Evolutionary conservation across 2,888 invertebrate species (phyloP), one percentile per base, ranked within the genome.

Genomic region (Rotaria macrura): DNA sequence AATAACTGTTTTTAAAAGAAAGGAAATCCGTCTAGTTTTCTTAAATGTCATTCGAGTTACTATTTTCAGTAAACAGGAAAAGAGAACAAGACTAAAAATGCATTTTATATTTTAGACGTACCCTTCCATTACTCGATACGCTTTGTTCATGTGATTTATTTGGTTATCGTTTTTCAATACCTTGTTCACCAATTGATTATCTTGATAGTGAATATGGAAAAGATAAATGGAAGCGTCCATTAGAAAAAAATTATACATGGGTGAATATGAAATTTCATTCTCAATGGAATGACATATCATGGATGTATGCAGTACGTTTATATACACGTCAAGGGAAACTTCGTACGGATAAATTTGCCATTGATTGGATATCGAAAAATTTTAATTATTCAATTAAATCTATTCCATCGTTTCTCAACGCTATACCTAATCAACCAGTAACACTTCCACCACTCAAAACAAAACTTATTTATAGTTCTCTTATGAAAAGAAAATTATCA

Each of bases 131-230:
- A 79, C 34, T 79, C 0, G 7, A 17, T 1, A 83, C 57, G 25
- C 29, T 85, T 9, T 85, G 85, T 54, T 85, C 85, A 10, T 54
- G 55, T 57, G 85, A 85, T 40, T 55, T 85, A 57, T 57, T 83
- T 83, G 83, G 72, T 47, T n/a, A 29, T 47, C 55, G 55, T 17
- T 85, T 83, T 57, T 57, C 83, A 20, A 47, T 85, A 23, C 85
- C 85, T 6, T 85, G 85, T 55, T 38, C 25, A n/a, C 55, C 57
- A 6, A 38, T 54, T 40, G 47, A 57, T 5, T 85, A 85, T 83
- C n/a, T 85, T 55, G 40, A 85, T 57, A 43, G 34, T 55, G 85
- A 85, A 57, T 85, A 85, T 47, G 85, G 85, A 14, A 43, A 9
- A 29, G 29, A 83, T 43, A 52, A 47, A 29, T 85, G 85, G 85